Conservation (phyloP, 2,113 vertebrate species). For the Protobothrops mucrosquamatus region DNA sequence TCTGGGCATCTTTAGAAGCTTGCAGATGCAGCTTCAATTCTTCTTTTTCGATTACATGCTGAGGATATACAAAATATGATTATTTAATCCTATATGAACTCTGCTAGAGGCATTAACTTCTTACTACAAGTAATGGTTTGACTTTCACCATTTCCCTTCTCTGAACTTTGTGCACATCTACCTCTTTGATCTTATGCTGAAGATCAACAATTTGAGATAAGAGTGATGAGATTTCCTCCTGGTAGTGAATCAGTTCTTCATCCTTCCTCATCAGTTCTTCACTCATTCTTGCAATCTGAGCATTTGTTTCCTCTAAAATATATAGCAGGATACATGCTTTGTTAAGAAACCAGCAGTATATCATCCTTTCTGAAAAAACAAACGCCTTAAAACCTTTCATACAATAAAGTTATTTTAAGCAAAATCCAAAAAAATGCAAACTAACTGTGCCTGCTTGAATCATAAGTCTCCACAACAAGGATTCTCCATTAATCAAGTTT, state of each 20-base stretch:
- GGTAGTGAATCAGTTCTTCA: slow-evolving; percentile 86
- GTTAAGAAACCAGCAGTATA: not conserved
- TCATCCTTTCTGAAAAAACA: not conserved
- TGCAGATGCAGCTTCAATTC: slow-evolving; percentile 94
- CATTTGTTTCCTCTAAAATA: slow-evolving; percentile 88
- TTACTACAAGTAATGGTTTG: not conserved
- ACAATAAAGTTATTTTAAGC: not conserved
- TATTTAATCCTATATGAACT: slow-evolving; percentile 21
- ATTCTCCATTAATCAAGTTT: not conserved
- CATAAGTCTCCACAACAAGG: not conserved
- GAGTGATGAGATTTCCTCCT: slow-evolving; percentile 93
- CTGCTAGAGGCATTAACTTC: rapidly evolving
- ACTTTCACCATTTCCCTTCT: not conserved
- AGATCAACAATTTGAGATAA: slow-evolving; percentile 94
- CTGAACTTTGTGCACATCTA: not conserved
- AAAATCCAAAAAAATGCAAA: not conserved
- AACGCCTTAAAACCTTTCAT: not conserved
- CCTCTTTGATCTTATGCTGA: slow-evolving; percentile 92
- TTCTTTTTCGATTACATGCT: slow-evolving; percentile 96
- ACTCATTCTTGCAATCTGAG: slow-evolving; percentile 87
- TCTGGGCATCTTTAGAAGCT: slow-evolving; percentile 95
- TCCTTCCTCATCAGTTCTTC: slow-evolving; percentile 89
- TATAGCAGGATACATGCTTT: not conserved
- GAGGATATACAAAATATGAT: slow-evolving; percentile 47
- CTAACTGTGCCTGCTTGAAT: not conserved